Conservation (phyloP, 2,797 vertebrate genomes). For the Tenualosa ilisha region DNA sequence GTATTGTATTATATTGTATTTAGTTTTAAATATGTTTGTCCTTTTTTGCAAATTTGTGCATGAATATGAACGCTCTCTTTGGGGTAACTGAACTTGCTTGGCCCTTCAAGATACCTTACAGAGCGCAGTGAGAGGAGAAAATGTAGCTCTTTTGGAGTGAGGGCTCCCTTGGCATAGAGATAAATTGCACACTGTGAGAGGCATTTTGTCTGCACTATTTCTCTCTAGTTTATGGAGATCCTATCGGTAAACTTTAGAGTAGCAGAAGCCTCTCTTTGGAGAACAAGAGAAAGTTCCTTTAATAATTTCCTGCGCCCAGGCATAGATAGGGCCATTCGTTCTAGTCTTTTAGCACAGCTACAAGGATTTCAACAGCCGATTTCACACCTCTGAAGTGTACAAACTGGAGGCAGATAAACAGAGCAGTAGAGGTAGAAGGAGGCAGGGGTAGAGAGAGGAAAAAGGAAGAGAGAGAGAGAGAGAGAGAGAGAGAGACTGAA, state of each 20-base stretch:
- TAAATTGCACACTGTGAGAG: not conserved
- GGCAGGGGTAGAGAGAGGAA: not conserved
- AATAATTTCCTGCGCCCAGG: not conserved
- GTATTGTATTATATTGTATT: not conserved
- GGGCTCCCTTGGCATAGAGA: not conserved
- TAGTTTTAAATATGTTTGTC: not conserved
- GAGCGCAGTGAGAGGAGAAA: not conserved
- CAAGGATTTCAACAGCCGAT: not conserved
- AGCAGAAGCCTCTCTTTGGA: not conserved
- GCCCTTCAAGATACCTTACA: not conserved
- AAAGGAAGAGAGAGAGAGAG: not conserved
- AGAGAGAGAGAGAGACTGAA: not conserved
- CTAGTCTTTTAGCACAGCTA: not conserved
- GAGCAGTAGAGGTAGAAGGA: not conserved
- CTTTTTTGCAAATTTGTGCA: too few species aligned
- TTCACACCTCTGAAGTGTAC: constrained; percentile 17
- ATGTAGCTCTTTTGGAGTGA: not conserved
- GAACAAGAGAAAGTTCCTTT: not conserved
- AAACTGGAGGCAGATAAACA: constrained; percentile 15
- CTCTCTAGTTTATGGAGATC: not conserved
- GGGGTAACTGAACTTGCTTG: not conserved
- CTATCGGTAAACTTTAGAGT: not conserved
- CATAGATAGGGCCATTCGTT: constrained; percentile 4
- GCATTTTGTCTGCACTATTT: not conserved
- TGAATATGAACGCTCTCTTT: not conserved